Evolutionary conservation across 2,888 invertebrate genomes (phyloP), one percentile per base, ranked within the genome.

Genomic region (Xylota sylvarum): DNA sequence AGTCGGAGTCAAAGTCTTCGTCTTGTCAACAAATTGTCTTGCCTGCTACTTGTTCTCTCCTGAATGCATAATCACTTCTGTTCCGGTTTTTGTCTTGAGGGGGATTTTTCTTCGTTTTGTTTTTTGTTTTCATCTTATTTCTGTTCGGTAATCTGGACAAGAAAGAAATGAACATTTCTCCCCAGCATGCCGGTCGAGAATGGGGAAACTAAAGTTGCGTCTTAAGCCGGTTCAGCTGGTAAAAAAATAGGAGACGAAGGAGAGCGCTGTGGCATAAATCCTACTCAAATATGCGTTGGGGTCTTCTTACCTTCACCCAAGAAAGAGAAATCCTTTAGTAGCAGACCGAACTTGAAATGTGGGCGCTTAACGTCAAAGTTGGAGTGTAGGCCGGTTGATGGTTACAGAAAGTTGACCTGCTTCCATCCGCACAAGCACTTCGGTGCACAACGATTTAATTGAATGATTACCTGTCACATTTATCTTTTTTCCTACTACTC

Each of bases 401-500:
- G 46, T 14, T 55, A 40, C 30, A 9, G 10, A 50, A 58, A 52
- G 46, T 69, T 86, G 86, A 78, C 86, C 86, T 69, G 86, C 67
- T 86, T 64, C 82, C 60, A 73, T 56, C 17, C 32, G 60, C 73
- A 52, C 60, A 60, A 73, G 67, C 64, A 70, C 50, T 78, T 78
- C 60, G 46, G 46, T 35, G n/a, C 46, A 62, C 56, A 17, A 64
- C 77, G 55, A 86, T 86, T 78, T 86, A 86, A 86, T 86, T 86
- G 86, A 86, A 86, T 86, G 86, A 86, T 86, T 82, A 82, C 86
- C 86, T 86, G 86, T 86, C 86, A 86, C 58, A 82, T 73, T 86
- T 81, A 72, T 86, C 65, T 73, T 69, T 69, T 62, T 35, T 43
- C 4, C 46, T 43, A 17, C 35, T n/a, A 19, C 17, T 56, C 40